phyloP scores from a whole-genome alignment of 2,797 vertebrate species.

The Liasis olivaceus region DNA sequence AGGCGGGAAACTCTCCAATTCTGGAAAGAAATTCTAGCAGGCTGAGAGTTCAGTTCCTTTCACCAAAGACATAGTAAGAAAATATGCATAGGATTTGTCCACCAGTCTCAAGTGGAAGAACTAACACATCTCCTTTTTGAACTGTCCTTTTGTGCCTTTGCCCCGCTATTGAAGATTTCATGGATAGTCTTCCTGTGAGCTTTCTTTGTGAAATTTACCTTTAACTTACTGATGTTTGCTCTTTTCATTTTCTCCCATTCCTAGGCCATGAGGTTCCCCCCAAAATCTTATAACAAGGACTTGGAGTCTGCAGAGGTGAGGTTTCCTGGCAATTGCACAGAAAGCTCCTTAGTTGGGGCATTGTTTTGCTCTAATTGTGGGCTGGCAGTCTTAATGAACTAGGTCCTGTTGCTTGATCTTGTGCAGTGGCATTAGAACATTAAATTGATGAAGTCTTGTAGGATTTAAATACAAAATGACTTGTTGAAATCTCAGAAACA shows the following conservation, averaged over 20 bases:
- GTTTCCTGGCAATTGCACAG: not conserved
- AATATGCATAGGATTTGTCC: not conserved
- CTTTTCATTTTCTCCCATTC: conserved; percentile 12
- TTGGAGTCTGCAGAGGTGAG: conserved; percentile 97
- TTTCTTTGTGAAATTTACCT: not conserved
- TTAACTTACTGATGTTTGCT: not conserved
- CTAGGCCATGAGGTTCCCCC: conserved; percentile 97
- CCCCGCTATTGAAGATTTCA: not conserved
- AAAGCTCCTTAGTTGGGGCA: not conserved
- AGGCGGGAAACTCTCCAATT: not conserved
- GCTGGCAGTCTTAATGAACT: not conserved
- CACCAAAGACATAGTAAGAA: not conserved
- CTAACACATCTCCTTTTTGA: not conserved
- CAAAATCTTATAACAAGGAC: conserved; percentile 99
- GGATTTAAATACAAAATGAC: not conserved
- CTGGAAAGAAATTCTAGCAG: not conserved
- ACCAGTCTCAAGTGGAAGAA: not conserved
- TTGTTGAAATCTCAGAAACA: not conserved
- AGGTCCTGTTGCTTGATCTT: not conserved
- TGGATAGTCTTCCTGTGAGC: not conserved
- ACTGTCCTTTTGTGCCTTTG: not conserved
- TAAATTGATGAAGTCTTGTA: not conserved
- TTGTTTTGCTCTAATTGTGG: not conserved
- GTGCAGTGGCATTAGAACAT: not conserved
- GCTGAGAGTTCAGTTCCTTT: not conserved